Conservation (phyloP, 1,140 invertebrate species). For the Temnothorax curvispinosus region DNA sequence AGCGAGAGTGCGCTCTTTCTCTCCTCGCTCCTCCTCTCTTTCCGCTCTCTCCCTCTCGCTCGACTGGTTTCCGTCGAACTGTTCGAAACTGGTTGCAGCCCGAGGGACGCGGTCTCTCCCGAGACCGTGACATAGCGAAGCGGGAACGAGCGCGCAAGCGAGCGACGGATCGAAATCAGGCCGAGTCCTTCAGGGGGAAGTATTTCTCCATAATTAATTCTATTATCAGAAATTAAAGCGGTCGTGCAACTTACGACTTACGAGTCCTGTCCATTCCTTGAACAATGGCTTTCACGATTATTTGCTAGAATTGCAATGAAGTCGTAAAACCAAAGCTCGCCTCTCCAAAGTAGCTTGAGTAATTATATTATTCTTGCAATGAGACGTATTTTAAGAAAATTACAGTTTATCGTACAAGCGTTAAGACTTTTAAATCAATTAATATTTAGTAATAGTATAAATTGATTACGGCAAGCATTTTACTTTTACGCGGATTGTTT, state of each 20-base stretch:
- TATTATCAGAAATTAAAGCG: slow-evolving; percentile 68
- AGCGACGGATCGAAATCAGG: slow-evolving; percentile 63
- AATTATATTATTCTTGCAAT: not conserved
- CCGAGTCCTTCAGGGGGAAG: slow-evolving; percentile 47
- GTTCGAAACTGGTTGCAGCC: slow-evolving; percentile 83
- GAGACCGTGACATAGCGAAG: slow-evolving; percentile 64
- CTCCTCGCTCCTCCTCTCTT: slow-evolving; percentile 31
- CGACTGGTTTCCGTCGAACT: slow-evolving; percentile 83
- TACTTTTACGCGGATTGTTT: not conserved
- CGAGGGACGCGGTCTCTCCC: slow-evolving; percentile 71
- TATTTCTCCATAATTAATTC: slow-evolving; percentile 72
- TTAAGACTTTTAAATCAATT: not conserved
- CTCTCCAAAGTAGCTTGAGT: not conserved
- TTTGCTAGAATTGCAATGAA: slow-evolving; percentile 32
- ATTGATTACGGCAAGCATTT: not conserved
- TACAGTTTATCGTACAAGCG: not conserved
- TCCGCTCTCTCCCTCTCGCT: slow-evolving; percentile 76
- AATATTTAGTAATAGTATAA: not conserved
- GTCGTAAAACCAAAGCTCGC: not conserved
- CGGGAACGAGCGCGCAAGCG: slow-evolving; percentile 68
- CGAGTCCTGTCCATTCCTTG: not conserved
- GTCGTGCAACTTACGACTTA: not conserved
- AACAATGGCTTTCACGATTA: slow-evolving; percentile 26
- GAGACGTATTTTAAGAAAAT: not conserved
- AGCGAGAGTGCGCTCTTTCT: slow-evolving; percentile 65